These are phyloP conservation scores for Nomada lathburiana DNA, from an alignment of 2,888 invertebrate genomes.

Conservation along the genomic window DNA sequence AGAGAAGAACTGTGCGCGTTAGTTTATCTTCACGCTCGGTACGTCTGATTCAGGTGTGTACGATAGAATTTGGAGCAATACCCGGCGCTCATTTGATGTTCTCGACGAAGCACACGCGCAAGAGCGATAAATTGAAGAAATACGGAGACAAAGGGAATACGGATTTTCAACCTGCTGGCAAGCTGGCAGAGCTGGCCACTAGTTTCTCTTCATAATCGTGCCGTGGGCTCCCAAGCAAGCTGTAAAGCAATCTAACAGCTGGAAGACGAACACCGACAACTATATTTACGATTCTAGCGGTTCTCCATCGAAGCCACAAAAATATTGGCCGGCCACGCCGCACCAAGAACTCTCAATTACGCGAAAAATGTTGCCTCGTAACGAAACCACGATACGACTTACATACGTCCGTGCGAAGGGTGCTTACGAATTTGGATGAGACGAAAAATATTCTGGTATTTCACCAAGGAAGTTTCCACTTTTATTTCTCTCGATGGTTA, in stretches of 20 bases:
- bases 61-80: neutral
- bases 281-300: constrained; percentile 50
- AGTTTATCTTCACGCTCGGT: rapidly evolving
- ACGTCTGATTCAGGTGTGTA: neutral
- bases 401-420: neutral
- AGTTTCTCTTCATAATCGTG: constrained; percentile 45
- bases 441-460: no score
- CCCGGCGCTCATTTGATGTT: neutral
- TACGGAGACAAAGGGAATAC: neutral
- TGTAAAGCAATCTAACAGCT: constrained; percentile 32
- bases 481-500: no score
- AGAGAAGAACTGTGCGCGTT: no score
- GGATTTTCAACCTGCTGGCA: neutral
- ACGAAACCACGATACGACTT: constrained; percentile 35
- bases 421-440: no score
- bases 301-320: constrained; percentile 22
- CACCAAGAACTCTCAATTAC: constrained; percentile 47
- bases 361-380: constrained; percentile 29
- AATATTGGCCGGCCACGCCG: constrained; percentile 42
- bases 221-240: constrained; percentile 3
- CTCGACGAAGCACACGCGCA: neutral
- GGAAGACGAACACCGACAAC: constrained; percentile 49
- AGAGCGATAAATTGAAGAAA: constrained; percentile 16
- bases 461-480: no score
- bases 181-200: neutral